Evolutionary conservation across 2,888 invertebrate species (phyloP).

Genomic region (Aspidiotus destructor): DNA sequence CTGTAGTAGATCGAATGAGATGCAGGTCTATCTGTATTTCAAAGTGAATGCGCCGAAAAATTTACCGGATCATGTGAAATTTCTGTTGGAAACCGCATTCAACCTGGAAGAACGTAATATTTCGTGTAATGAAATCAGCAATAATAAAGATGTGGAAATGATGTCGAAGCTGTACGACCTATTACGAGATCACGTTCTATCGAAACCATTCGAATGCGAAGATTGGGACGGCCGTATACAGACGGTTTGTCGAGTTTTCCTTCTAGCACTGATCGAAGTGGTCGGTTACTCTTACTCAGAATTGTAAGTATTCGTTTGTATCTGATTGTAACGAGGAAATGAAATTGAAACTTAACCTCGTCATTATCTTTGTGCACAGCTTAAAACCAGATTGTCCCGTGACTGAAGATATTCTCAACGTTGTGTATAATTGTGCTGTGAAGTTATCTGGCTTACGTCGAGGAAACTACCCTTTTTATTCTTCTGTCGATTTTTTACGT

Average conservation of each 20-base stretch:
- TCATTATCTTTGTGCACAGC: constrained; percentile 3
- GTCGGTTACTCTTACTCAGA: constrained; percentile 16
- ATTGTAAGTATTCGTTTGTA: constrained; percentile 11
- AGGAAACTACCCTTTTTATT: too few relatives aligned
- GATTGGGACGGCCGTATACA: constrained; percentile 19
- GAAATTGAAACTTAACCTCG: background rate
- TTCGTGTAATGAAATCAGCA: background rate
- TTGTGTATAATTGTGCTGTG: constrained; percentile 5
- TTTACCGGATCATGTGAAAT: constrained; percentile 10
- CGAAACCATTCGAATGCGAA: constrained; percentile 12
- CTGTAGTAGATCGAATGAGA: background rate
- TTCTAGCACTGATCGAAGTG: constrained; percentile 15
- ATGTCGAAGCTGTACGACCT: constrained; percentile 18
- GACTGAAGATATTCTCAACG: constrained; percentile 10
- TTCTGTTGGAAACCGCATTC: constrained; percentile 21
- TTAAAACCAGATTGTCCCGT: constrained; percentile 12
- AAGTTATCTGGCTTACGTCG: too few relatives aligned
- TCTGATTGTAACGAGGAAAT: too few relatives aligned
- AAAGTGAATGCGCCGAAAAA: constrained; percentile 15
- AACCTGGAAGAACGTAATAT: constrained; percentile 18
- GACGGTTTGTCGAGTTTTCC: constrained; percentile 17
- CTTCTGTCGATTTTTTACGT: too few relatives aligned
- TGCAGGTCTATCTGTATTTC: constrained; percentile 10
- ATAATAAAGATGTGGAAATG: background rate
- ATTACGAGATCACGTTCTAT: constrained; percentile 14